Conservation (phyloP, 2,888 invertebrate species). For the Eilema griseolum region DNA sequence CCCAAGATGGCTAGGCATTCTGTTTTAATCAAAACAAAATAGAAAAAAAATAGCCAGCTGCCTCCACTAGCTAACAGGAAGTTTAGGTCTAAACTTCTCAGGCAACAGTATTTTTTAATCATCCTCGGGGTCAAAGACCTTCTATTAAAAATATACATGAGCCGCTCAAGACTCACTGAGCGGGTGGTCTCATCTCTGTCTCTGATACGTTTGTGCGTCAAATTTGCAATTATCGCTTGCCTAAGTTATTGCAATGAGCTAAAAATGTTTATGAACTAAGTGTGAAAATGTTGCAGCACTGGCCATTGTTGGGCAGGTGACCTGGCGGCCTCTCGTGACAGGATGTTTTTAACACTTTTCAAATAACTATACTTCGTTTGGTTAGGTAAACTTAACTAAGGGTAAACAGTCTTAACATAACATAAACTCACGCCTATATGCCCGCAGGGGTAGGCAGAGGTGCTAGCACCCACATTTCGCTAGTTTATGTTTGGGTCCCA, state of each 20-base stretch:
- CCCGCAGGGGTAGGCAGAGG: no score
- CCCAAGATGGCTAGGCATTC: no score
- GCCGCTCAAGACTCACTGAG: neutral
- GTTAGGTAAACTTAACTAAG: no score
- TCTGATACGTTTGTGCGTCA: neutral
- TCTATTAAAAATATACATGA: neutral
- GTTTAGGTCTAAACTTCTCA: no score
- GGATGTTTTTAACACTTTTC: neutral
- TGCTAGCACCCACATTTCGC: no score
- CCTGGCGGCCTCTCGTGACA: neutral
- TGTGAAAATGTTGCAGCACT: conserved; percentile 12
- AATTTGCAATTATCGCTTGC: conserved; percentile 1
- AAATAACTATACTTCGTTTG: no score
- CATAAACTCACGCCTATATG: no score
- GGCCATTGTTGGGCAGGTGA: conserved; percentile 1
- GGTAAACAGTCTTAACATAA: no score
- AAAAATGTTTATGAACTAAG: neutral
- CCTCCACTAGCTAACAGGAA: no score
- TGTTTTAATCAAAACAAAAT: no score
- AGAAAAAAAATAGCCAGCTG: no score
- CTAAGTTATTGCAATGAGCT: neutral
- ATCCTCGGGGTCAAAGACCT: neutral
- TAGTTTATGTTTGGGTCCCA: no score
- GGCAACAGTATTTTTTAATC: neutral
- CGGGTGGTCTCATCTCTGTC: neutral